These are phyloP conservation scores for Lochmaea crataegi DNA, from an alignment of 2,888 invertebrate genomes.

Conservation along the genomic window DNA sequence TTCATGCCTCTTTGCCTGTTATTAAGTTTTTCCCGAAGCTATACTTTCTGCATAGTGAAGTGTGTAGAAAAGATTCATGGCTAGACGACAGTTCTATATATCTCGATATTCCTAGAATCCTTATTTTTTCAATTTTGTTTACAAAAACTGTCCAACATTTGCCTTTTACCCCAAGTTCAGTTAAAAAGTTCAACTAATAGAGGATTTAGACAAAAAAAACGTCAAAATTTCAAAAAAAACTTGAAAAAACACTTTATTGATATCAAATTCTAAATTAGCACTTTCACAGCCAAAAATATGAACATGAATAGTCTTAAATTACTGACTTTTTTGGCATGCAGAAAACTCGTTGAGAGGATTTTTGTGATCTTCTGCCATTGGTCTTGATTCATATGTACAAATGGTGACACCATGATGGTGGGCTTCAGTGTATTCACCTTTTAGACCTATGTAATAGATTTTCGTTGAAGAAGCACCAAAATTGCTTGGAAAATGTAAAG, in stretches of 20 bases:
- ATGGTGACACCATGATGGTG: conserved; percentile 92
- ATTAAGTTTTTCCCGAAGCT: too few relatives aligned
- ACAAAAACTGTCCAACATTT: too few relatives aligned
- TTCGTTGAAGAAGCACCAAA: conserved; percentile 87
- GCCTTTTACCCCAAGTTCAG: too few relatives aligned
- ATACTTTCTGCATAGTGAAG: too few relatives aligned
- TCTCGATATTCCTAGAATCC: too few relatives aligned
- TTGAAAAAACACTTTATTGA: neutral
- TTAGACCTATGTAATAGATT: conserved; percentile 94
- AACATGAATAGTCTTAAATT: conserved; percentile 11
- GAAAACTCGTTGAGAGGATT: conserved; percentile 70
- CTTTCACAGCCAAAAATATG: conserved; percentile 20
- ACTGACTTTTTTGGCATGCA: neutral
- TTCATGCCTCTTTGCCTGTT: too few relatives aligned
- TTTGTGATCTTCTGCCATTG: conserved; percentile 89
- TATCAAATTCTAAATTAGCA: neutral
- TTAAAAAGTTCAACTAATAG: too few relatives aligned
- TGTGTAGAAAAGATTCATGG: too few relatives aligned
- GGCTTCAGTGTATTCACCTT: conserved; percentile 90
- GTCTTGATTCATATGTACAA: conserved; percentile 88
- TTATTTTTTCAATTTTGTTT: too few relatives aligned
- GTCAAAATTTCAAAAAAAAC: too few relatives aligned
- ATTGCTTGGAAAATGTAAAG: conserved; percentile 90
- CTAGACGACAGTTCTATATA: too few relatives aligned
- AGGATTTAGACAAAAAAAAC: too few relatives aligned